A percentile compares a stretch with the other conserved stretches of the same genome.
Evolutionary conservation across 2,888 invertebrate species (phyloP).

Genomic region (Amphipyra tragopoginis): DNA sequence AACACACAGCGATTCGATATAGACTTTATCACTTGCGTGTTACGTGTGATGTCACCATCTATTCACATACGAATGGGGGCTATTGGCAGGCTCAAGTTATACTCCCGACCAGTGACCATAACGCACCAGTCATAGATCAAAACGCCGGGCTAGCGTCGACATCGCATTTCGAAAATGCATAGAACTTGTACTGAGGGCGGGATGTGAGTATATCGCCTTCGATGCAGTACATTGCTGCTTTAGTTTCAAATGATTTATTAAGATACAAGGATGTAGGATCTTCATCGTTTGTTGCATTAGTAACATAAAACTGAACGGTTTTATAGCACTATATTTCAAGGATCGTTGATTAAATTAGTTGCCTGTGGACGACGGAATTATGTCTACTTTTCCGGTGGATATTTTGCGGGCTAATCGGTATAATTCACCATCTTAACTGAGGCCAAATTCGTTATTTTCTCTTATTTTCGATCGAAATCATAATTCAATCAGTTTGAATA

Average conservation of each 20-base stretch:
- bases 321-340: too few species aligned
- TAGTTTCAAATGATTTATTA: neutral
- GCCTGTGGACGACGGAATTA: too few species aligned
- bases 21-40: constrained; percentile 3
- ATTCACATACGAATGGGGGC: constrained; percentile 39
- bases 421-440: too few species aligned
- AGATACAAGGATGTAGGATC: neutral
- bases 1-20: constrained; percentile 1
- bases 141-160: constrained; percentile 45
- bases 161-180: constrained; percentile 44
- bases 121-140: constrained; percentile 56
- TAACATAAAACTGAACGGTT: too few species aligned
- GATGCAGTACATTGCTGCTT: constrained; percentile 28
- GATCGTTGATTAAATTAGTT: too few species aligned
- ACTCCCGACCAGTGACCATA: constrained; percentile 46
- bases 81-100: constrained; percentile 54
- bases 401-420: too few species aligned
- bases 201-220: constrained; percentile 1
- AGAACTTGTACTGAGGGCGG: constrained; percentile 10
- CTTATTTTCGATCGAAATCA: too few species aligned
- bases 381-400: too few species aligned
- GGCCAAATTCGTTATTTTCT: too few species aligned
- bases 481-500: too few species aligned
- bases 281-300: too few species aligned
- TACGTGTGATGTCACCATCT: constrained; percentile 32